A percentile compares a stretch with the other conserved stretches of the same genome.
Conservation (phyloP, 2,113 vertebrate genomes). For the Platysteira castanea region DNA sequence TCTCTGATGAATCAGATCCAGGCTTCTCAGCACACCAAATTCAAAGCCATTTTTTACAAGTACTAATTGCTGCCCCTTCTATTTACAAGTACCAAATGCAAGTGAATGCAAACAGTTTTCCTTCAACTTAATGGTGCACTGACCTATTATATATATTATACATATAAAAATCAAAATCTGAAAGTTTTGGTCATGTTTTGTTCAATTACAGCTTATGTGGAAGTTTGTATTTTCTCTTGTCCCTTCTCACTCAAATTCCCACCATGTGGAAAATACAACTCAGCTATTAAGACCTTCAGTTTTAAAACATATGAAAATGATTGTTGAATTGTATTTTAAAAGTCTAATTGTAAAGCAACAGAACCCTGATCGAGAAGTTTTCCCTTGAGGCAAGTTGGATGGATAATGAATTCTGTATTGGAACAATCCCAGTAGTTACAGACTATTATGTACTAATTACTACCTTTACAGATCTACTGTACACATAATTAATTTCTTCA, state of each 20-base stretch:
- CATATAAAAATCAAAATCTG: neutral
- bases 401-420: slow-evolving; percentile 44
- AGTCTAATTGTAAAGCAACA: neutral
- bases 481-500: slow-evolving; percentile 69
- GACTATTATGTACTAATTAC: slow-evolving; percentile 68
- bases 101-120: neutral
- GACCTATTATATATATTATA: neutral
- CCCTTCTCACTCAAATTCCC: neutral
- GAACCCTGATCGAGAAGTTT: neutral
- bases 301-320: neutral
- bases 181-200: neutral
- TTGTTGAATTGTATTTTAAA: neutral
- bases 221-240: neutral
- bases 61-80: neutral
- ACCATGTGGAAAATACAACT: neutral
- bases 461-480: slow-evolving; percentile 66
- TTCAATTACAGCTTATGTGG: neutral
- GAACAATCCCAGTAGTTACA: slow-evolving; percentile 61
- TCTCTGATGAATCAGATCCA: neutral
- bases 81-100: neutral
- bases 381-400: slow-evolving; percentile 26
- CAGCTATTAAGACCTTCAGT: neutral
- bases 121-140: neutral
- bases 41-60: neutral
- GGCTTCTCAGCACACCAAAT: neutral